Percentiles rank a stretch among this genome's conserved stretches.
Conservation (phyloP, 1,140 invertebrate genomes). For the Andricus grossulariae region DNA sequence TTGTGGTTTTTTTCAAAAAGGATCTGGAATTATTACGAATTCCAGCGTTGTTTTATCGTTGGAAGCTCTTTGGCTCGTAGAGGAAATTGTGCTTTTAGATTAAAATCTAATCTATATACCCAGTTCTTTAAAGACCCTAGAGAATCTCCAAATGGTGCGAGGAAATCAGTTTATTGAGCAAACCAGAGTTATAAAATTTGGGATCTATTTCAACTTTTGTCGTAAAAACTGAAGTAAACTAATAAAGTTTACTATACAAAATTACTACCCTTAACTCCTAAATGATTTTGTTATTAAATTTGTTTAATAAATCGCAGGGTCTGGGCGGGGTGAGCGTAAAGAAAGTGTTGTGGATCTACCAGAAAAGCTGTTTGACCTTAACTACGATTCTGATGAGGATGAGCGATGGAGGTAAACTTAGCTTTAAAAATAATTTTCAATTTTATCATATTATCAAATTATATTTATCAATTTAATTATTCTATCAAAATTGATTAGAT, state of each 20-base stretch:
- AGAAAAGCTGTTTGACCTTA: constrained; percentile 68
- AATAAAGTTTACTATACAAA: background rate
- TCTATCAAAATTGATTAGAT: too few relatives aligned
- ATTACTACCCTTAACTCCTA: background rate
- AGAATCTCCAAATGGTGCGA: constrained; percentile 11
- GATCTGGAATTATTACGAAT: background rate
- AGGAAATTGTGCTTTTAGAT: background rate
- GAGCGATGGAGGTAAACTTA: constrained; percentile 73
- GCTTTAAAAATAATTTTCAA: background rate
- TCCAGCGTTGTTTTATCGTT: background rate
- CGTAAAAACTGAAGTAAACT: background rate
- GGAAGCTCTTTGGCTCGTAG: background rate
- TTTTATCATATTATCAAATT: too few relatives aligned
- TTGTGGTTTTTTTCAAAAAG: background rate
- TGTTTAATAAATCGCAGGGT: constrained; percentile 53
- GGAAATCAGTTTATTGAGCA: background rate
- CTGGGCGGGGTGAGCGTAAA: constrained; percentile 71
- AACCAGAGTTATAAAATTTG: background rate
- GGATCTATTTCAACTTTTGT: constrained; percentile 11
- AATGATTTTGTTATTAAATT: constrained; percentile 11
- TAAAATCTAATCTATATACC: background rate
- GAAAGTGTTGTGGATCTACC: constrained; percentile 70
- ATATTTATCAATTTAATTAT: too few relatives aligned
- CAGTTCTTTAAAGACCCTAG: background rate
- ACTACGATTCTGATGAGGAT: constrained; percentile 74